Base-by-base conservation (phyloP, 2,888 invertebrate species). In the Exocentrus adspersus region DNA sequence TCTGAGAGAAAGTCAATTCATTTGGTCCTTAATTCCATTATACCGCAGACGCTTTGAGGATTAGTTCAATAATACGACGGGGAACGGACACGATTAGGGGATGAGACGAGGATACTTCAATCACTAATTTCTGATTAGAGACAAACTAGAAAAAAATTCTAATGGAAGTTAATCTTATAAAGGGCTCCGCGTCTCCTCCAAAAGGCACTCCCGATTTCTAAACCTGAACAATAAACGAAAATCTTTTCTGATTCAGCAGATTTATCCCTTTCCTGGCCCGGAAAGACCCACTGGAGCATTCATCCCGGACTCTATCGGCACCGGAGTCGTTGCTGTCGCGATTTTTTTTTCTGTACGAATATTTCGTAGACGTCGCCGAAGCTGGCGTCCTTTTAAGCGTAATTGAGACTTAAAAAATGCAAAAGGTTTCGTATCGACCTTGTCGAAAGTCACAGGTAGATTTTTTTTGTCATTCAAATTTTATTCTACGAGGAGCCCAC, bases 21-120 rank as follows among this genome's bases (percentile, higher is more conserved):
- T 74, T 73, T 71, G 67, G 64, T 71, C 71, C 71, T 71, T 74
- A 73, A 74, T 75, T 72, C 71, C 69, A 75, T 75, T 74, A 75
- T 68, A 73, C 68, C 72, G 67, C 71, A 68, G 60, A 64, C 60
- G 67, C 65, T 63, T 64, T 59, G 69, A 60, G 72, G 71, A 72
- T 74, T 72, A 72, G 70, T 51, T 66, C 50, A 54, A 54, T 54
- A 54, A 54, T 54, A 54, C 54, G 28, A 43, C 42, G 17, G 43
- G 43, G 43, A 41, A 21, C 32, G 43, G 24, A 24, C 24, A 24
- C 24, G 7, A 7, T 5, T 24, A 3, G 24, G 24, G 24, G 7
- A 24, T 3, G 7, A 24, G 7, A 24, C 24, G 24, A 24, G n/a
- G n/a, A n/a, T n/a, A n/a, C n/a, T n/a, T n/a, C n/a, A n/a, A n/a